Conservation (phyloP, 2,888 invertebrate species). For the Cetonia aurata region DNA sequence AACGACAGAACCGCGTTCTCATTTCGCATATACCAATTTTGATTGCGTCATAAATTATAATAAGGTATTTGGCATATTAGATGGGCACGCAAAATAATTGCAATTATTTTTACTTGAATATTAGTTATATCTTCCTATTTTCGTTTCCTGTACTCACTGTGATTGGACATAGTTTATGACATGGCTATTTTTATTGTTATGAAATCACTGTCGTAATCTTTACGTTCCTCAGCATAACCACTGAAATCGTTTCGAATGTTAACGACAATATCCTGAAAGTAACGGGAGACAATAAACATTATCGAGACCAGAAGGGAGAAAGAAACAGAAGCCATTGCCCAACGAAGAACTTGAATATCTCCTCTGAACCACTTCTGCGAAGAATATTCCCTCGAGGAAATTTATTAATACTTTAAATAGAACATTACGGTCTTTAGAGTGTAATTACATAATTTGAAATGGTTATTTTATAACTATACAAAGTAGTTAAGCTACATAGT, state of each 20-base stretch:
- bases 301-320: slow-evolving; percentile 12
- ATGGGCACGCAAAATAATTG: too few species aligned
- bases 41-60: too few species aligned
- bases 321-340: background rate
- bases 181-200: slow-evolving; percentile 19
- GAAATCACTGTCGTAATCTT: slow-evolving; percentile 21
- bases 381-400: background rate
- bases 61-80: too few species aligned
- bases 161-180: slow-evolving; percentile 27
- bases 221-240: slow-evolving; percentile 30
- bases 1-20: too few species aligned
- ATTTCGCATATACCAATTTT: too few species aligned
- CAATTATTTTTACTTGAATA: too few species aligned
- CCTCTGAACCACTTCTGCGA: background rate
- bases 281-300: slow-evolving; percentile 30
- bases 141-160: too few species aligned
- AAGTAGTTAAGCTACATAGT: background rate
- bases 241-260: slow-evolving; percentile 32
- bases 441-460: background rate
- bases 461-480: background rate
- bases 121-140: too few species aligned
- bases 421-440: background rate
- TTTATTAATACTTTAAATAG: slow-evolving; percentile 7
- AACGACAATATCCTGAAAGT: slow-evolving; percentile 30
- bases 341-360: background rate